Conservation (phyloP, 1,140 invertebrate genomes). For the Drosophila ambigua region DNA sequence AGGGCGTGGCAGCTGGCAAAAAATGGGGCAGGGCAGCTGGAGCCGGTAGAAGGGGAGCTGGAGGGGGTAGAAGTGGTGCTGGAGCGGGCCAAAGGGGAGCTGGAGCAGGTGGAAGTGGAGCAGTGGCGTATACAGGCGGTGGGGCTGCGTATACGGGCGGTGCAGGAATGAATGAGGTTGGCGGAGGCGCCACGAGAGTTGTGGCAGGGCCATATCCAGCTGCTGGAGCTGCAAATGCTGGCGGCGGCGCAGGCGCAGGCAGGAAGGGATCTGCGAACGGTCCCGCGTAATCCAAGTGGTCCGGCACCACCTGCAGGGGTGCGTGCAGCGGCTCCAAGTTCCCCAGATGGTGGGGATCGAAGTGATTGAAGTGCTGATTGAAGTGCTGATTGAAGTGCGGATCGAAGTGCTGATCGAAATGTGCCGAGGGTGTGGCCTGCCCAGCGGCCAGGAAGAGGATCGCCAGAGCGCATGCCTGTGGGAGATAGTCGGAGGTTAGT, state of each 20-base stretch:
- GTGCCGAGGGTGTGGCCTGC: slow-evolving; percentile 67
- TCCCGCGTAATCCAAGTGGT: slow-evolving; percentile 56
- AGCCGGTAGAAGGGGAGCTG: neutral
- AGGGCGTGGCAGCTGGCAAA: slow-evolving; percentile 31
- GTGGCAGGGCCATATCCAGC: slow-evolving; percentile 20
- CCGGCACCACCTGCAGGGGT: slow-evolving; percentile 23
- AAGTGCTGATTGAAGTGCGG: slow-evolving; percentile 24
- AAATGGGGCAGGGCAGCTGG: neutral
- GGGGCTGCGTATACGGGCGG: slow-evolving; percentile 5
- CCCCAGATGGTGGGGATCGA: slow-evolving; percentile 17
- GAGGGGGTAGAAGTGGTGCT: too few species aligned
- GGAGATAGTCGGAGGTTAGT: neutral
- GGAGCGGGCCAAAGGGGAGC: slow-evolving; percentile 31
- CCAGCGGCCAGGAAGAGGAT: slow-evolving; percentile 27
- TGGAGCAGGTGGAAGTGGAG: slow-evolving; percentile 46
- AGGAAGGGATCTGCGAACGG: slow-evolving; percentile 36
- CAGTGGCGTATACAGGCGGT: slow-evolving; percentile 21
- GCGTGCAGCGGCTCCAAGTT: slow-evolving; percentile 28
- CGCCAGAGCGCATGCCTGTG: slow-evolving; percentile 37
- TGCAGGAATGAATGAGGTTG: neutral
- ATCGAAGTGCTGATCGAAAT: slow-evolving; percentile 56
- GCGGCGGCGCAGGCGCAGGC: slow-evolving; percentile 40
- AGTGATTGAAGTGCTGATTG: slow-evolving; percentile 22
- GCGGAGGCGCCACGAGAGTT: too few species aligned
- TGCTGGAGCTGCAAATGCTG: slow-evolving; percentile 28